A percentile compares a stretch with the other conserved stretches of the same genome.
Evolutionary conservation across 1,140 invertebrate species (phyloP).

Genomic region (Drosophila elegans): DNA sequence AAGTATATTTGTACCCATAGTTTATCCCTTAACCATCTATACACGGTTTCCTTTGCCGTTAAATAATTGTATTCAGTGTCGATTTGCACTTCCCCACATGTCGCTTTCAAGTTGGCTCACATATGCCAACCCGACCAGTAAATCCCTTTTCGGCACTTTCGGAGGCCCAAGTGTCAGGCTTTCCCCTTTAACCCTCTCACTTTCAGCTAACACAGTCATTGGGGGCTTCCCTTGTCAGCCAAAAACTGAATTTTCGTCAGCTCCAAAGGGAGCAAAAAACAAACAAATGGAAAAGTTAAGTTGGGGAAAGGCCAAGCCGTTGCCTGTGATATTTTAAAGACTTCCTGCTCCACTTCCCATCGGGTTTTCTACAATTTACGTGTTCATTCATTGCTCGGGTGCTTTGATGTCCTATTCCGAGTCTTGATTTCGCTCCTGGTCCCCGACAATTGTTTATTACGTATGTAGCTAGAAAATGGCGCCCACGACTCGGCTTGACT

Average conservation of each 20-base stretch:
- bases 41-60: constrained; percentile 2
- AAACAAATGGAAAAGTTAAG: constrained; percentile 20
- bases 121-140: constrained; percentile 12
- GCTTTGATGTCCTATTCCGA: neutral
- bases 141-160: constrained; percentile 34
- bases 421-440: constrained; percentile 11
- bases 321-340: constrained; percentile 34
- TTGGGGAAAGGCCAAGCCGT: constrained; percentile 14
- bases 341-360: constrained; percentile 12
- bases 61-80: constrained; percentile 25
- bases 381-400: constrained; percentile 16
- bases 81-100: constrained; percentile 21
- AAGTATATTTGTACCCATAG: no score
- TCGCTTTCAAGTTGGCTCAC: constrained; percentile 22
- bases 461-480: constrained; percentile 60
- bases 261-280: constrained; percentile 9
- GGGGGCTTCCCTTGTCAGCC: constrained; percentile 15
- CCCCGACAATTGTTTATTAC: constrained; percentile 43
- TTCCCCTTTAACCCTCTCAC: constrained; percentile 33
- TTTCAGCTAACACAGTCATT: constrained; percentile 13
- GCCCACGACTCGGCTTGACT: constrained; percentile 26
- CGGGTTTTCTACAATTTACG: constrained; percentile 39
- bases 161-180: constrained; percentile 25
- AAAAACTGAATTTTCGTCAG: constrained; percentile 27
- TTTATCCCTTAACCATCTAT: neutral